Evolutionary conservation across 2,113 vertebrate species (phyloP).

Genomic region (Ailuropoda melanoleuca): DNA sequence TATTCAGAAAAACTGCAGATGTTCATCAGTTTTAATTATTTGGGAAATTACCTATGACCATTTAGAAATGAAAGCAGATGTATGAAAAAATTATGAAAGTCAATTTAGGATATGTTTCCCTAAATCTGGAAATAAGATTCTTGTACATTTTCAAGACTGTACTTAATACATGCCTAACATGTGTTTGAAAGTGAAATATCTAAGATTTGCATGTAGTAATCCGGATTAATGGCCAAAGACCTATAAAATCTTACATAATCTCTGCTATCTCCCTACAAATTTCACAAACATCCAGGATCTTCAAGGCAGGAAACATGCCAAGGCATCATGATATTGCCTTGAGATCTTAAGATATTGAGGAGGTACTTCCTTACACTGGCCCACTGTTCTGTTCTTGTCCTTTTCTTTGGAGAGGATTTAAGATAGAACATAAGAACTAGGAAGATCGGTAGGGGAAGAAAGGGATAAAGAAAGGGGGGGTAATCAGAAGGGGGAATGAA

Average conservation of each 20-base stretch:
- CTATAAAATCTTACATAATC: not conserved
- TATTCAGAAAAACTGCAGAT: slow-evolving; percentile 27
- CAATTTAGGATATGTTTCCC: not conserved
- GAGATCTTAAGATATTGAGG: not conserved
- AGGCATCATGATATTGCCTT: not conserved
- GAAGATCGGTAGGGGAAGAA: too few species aligned
- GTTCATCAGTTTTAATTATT: slow-evolving; percentile 36
- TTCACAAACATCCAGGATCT: not conserved
- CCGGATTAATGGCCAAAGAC: not conserved
- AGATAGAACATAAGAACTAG: too few species aligned
- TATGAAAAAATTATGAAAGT: not conserved
- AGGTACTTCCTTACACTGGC: not conserved
- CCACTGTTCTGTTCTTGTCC: not conserved
- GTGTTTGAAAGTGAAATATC: not conserved
- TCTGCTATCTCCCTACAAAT: not conserved
- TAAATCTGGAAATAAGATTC: not conserved
- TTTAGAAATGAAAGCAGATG: not conserved
- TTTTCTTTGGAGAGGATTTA: not conserved
- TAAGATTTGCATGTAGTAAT: not conserved
- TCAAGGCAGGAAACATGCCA: not conserved
- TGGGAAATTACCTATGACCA: slow-evolving; percentile 14
- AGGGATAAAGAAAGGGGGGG: too few species aligned
- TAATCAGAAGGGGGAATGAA: too few species aligned
- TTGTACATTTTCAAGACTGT: not conserved
- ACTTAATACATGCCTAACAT: not conserved